Evolutionary conservation across 2,888 invertebrate genomes (phyloP), one percentile per base, ranked within the genome.

Genomic region (Rhabditoides inermis): DNA sequence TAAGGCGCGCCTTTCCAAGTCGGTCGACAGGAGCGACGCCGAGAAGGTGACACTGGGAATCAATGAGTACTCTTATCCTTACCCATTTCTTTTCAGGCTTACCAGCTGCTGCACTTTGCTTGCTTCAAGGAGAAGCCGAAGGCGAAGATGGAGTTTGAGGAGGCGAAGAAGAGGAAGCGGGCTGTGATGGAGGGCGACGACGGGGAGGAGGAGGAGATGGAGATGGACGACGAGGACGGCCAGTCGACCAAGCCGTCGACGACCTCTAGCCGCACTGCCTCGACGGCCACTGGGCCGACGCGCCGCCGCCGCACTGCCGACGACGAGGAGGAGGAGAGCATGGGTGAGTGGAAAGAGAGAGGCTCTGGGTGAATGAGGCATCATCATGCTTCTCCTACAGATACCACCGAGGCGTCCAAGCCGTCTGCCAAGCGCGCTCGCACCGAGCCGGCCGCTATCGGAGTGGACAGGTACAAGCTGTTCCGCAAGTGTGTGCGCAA

Each of bases 1-100:
- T 15, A 92, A 94, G 78, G 87, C 89, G 25, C 84, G 98, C 18
- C 84, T 98, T 76, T 88, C 90, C 41, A 86, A 85, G 75, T 84
- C 82, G n/a, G 85, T 99, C 1, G 84, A 86, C 4, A 82, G 83
- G 2, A 83, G 85, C 53, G 98, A 98, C 80, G 92, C 95, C 0
- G 82, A 85, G 51, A 85, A 87, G 37, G 49, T 53, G 28, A 15
- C 1, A 25, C 15, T 44, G n/a, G n/a, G n/a, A n/a, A n/a, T n/a
- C n/a, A n/a, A n/a, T n/a, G n/a, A n/a, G n/a, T n/a, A n/a, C 2
- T 2, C 1, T 20, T 12, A n/a, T n/a, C 18, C 18, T 40, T 40
- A 12, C n/a, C 7, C 7, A 40, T 40, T 40, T 7, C 7, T 40
- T 40, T 40, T 40, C 39, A 54, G 51, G 73, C 73, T 5, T 73